Conservation (phyloP, 2,797 vertebrate genomes). For the Phoxinus dragarum region DNA sequence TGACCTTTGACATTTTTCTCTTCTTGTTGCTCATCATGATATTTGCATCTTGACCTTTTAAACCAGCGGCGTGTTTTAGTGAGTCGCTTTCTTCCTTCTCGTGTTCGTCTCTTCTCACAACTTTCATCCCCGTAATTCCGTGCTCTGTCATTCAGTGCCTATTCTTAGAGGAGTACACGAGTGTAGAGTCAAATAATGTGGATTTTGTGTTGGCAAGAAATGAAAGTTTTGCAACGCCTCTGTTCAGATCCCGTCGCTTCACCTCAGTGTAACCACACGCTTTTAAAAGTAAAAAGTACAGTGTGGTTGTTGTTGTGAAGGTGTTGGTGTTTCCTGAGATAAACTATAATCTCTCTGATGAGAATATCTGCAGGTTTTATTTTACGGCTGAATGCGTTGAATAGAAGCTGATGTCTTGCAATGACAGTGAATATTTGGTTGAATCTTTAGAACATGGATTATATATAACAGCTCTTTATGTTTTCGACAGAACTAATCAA, state of each 20-base stretch:
- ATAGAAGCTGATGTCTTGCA: neutral
- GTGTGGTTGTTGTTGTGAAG: too few relatives aligned
- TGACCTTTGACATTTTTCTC: constrained; percentile 33
- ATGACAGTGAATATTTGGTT: neutral
- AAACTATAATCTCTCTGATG: too few relatives aligned
- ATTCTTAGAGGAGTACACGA: constrained; percentile 1
- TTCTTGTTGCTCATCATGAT: neutral
- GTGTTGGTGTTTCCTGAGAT: neutral
- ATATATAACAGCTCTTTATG: neutral
- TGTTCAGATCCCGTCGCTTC: neutral
- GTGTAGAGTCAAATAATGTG: neutral
- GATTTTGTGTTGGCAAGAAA: constrained; percentile 39
- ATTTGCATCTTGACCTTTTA: constrained; percentile 11
- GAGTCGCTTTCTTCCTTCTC: neutral
- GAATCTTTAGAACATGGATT: neutral
- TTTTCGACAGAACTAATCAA: neutral
- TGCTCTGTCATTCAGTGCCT: neutral
- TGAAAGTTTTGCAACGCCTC: constrained; percentile 54
- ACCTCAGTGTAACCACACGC: neutral
- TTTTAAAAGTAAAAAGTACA: constrained; percentile 7
- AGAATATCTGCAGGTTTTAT: neutral
- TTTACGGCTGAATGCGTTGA: neutral
- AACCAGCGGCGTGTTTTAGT: neutral
- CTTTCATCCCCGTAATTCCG: neutral
- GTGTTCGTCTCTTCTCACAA: neutral